phyloP scores from a whole-genome alignment of 2,113 vertebrate genomes.

The Setophaga petechia region DNA sequence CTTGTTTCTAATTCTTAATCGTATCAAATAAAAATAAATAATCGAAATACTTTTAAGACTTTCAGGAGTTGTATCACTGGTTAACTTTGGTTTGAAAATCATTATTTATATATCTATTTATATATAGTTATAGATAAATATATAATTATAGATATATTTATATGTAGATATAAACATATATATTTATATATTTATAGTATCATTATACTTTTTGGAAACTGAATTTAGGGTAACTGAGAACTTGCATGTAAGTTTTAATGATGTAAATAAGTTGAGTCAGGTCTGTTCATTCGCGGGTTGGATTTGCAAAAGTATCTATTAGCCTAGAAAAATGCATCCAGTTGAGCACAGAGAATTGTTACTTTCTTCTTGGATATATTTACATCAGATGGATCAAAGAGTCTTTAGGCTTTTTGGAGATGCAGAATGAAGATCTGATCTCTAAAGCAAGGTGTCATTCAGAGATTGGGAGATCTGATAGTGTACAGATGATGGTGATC shows the following conservation, averaged over 20 bases:
- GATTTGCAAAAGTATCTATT: not conserved
- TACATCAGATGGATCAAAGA: not conserved
- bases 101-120: not conserved
- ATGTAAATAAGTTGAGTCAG: not conserved
- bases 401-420: not conserved
- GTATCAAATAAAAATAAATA: not conserved
- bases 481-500: not conserved
- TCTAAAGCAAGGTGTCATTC: not conserved
- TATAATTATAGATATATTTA: not conserved
- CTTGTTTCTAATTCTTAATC: not conserved
- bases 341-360: not conserved
- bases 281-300: not conserved
- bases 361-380: not conserved
- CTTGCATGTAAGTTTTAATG: not conserved
- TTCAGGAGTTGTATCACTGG: not conserved
- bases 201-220: not conserved
- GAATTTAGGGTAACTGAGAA: not conserved
- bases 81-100: not conserved
- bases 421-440: conserved; percentile 1
- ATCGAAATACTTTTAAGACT: not conserved
- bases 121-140: not conserved
- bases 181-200: not conserved
- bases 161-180: not conserved
- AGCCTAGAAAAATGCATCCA: not conserved
- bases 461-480: not conserved